These are phyloP conservation scores for Psophia crepitans DNA, from an alignment of 2,113 vertebrate genomes.

Conservation along the genomic window DNA sequence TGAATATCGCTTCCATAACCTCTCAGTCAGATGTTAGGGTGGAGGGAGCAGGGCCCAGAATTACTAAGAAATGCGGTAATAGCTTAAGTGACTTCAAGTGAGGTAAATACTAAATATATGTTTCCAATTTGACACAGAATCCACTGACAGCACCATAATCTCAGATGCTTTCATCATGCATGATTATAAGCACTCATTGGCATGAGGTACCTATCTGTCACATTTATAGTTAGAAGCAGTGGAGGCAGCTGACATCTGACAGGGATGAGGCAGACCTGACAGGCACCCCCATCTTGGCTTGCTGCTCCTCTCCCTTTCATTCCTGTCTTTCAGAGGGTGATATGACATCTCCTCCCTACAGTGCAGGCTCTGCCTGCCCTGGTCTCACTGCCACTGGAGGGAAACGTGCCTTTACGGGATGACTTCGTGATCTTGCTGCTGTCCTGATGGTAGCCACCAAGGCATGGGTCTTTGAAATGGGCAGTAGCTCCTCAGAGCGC, in stretches of 20 bases:
- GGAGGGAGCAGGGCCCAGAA: background rate
- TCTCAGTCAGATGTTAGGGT: background rate
- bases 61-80: background rate
- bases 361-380: background rate
- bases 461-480: background rate
- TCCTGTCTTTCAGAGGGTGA: slow-evolving; percentile 11
- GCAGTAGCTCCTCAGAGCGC: background rate
- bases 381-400: background rate
- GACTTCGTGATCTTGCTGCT: background rate
- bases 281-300: slow-evolving; percentile 45
- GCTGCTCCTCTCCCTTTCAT: background rate
- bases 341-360: background rate
- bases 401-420: background rate
- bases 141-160: slow-evolving; percentile 55
- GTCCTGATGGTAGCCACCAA: background rate
- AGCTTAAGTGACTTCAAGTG: slow-evolving; percentile 15
- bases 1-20: background rate
- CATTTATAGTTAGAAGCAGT: slow-evolving; percentile 62
- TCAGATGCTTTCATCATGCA: slow-evolving; percentile 49
- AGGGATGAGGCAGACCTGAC: slow-evolving; percentile 59
- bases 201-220: slow-evolving; percentile 58
- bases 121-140: slow-evolving; percentile 42
- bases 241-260: slow-evolving; percentile 69
- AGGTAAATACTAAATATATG: slow-evolving; percentile 61
- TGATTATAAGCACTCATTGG: slow-evolving; percentile 42